These are phyloP conservation scores for Lipophrys pholis DNA, from an alignment of 2,113 vertebrate genomes.

Conservation along the genomic window DNA sequence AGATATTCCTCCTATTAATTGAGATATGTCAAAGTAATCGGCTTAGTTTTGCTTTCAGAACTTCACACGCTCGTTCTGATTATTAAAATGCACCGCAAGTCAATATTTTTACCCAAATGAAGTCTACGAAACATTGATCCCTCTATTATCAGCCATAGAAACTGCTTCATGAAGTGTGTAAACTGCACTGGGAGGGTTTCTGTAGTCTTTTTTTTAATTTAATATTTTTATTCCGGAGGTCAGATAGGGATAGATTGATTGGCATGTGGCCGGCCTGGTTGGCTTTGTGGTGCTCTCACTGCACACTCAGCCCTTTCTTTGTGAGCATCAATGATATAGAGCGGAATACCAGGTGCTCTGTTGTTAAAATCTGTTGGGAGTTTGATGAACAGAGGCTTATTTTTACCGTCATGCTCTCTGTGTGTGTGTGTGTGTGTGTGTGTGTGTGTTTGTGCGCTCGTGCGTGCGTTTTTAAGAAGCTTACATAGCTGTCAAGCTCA, in stretches of 20 bases:
- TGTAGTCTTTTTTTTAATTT: slow-evolving; percentile 2
- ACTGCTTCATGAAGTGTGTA: slow-evolving; percentile 4
- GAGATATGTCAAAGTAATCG: slow-evolving; percentile 4
- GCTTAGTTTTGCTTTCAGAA: not conserved
- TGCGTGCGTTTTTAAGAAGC: slow-evolving; percentile 67
- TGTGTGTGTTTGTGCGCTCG: not conserved
- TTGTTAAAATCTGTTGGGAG: slow-evolving; percentile 41
- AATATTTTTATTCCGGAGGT: slow-evolving; percentile 36
- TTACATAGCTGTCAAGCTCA: slow-evolving; percentile 66
- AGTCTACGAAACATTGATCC: not conserved
- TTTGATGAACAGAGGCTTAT: slow-evolving; percentile 70
- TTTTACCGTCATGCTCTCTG: slow-evolving; percentile 28
- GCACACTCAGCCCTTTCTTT: slow-evolving; percentile 65
- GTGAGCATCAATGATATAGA: slow-evolving; percentile 40
- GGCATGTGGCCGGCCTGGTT: slow-evolving; percentile 24
- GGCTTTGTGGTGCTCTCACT: slow-evolving; percentile 23
- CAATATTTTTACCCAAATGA: not conserved
- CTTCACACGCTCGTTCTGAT: not conserved
- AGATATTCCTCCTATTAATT: slow-evolving; percentile 4
- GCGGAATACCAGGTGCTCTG: slow-evolving; percentile 61
- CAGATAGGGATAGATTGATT: slow-evolving; percentile 25
- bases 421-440: slow-evolving; percentile 22
- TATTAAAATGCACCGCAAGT: not conserved
- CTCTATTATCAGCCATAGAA: not conserved
- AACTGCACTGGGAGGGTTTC: slow-evolving; percentile 20